Evolutionary conservation across 2,113 vertebrate genomes (phyloP).

Genomic region (Chrysemys picta): DNA sequence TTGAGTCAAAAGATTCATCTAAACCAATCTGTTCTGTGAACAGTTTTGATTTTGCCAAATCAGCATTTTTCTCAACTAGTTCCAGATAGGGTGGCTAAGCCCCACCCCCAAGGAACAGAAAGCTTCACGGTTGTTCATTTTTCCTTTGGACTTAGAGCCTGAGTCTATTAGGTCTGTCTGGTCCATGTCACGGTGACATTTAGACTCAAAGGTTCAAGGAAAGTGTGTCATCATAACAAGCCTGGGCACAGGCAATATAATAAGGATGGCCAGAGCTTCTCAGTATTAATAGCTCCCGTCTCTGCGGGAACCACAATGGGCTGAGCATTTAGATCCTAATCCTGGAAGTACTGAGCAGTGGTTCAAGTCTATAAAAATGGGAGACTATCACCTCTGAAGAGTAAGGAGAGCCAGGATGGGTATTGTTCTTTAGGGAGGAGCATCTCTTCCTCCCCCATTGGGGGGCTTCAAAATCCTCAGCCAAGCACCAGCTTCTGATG

Average conservation of each 20-base stretch:
- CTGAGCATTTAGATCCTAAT: neutral
- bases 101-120: neutral
- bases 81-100: neutral
- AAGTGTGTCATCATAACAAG: rapidly evolving
- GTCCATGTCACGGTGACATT: neutral
- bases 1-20: neutral
- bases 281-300: no score
- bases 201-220: neutral
- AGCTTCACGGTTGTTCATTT: neutral
- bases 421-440: no score
- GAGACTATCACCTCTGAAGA: neutral
- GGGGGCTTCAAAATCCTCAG: neutral
- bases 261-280: neutral
- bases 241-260: no score
- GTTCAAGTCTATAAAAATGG: neutral
- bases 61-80: neutral
- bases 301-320: no score
- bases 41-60: neutral
- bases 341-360: neutral
- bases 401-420: neutral
- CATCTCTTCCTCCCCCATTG: neutral
- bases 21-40: neutral
- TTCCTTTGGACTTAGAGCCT: neutral
- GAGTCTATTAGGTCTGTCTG: neutral
- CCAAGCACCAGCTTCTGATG: neutral